Percentiles rank a stretch among this genome's conserved stretches.
Conservation (phyloP, 1,140 invertebrate genomes). For the Calephelis nemesis region DNA sequence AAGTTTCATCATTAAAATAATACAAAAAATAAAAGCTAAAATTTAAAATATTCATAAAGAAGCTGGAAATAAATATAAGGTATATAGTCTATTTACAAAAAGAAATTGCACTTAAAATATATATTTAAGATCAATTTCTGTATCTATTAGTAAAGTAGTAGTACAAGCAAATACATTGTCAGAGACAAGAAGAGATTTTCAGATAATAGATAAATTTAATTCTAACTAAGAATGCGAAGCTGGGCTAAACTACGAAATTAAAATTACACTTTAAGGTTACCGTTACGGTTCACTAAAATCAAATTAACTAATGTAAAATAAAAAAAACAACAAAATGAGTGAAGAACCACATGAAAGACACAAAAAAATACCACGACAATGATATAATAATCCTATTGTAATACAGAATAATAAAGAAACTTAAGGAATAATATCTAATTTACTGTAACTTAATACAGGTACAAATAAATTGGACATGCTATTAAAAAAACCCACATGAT, state of each 20-base stretch:
- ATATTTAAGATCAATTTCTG: no score
- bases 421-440: background rate
- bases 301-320: background rate
- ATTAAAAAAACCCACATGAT: conserved; percentile 79
- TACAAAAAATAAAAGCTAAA: no score
- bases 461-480: conserved; percentile 54
- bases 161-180: no score
- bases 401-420: conserved; percentile 32
- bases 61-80: no score
- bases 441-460: conserved; percentile 21
- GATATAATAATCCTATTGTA: conserved; percentile 34
- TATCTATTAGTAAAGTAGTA: no score
- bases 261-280: background rate
- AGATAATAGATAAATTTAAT: no score
- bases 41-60: no score
- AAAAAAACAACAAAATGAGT: conserved; percentile 52
- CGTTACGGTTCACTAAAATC: background rate
- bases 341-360: conserved; percentile 58
- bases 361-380: conserved; percentile 31
- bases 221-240: no score
- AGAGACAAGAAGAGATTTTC: no score
- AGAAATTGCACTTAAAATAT: no score
- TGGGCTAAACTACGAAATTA: background rate
- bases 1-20: no score
- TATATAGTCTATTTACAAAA: no score